Percentiles rank a stretch among this genome's conserved stretches.
Evolutionary conservation across 2,888 invertebrate species (phyloP).

Genomic region (Tenthredo amoena): DNA sequence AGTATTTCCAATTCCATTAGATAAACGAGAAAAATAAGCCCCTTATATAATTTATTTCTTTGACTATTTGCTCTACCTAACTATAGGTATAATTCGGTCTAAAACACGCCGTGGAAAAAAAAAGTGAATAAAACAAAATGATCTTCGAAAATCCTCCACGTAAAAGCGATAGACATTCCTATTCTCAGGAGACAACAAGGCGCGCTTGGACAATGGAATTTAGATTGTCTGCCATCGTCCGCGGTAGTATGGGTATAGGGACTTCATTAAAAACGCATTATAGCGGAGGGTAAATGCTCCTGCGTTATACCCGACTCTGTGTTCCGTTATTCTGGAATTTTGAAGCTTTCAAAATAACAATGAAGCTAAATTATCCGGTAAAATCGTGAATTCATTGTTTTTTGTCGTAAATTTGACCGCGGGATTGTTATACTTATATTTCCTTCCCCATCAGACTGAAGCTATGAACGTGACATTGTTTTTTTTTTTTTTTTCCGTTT

Average conservation of each 20-base stretch:
- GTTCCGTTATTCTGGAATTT: slow-evolving; percentile 16
- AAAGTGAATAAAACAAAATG: neutral
- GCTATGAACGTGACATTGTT: neutral
- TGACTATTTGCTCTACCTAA: neutral
- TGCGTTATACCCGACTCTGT: neutral
- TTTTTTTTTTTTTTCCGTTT: neutral
- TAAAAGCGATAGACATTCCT: neutral
- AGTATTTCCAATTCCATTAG: neutral
- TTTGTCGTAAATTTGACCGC: neutral
- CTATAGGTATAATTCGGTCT: too few relatives aligned
- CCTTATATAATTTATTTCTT: neutral
- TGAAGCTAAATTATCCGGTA: neutral
- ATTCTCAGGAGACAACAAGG: slow-evolving; percentile 2
- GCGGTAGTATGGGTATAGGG: neutral
- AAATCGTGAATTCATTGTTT: neutral
- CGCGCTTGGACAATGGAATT: slow-evolving; percentile 33
- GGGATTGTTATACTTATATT: neutral
- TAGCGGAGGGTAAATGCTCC: slow-evolving; percentile 28
- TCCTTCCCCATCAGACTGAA: neutral
- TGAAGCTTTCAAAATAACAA: slow-evolving; percentile 17
- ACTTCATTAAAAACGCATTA: slow-evolving; percentile 45
- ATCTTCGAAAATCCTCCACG: neutral
- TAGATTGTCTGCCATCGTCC: slow-evolving; percentile 22
- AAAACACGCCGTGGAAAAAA: neutral
- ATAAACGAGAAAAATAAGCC: neutral